Base-by-base conservation (phyloP, 2,797 vertebrate genomes). In the Pangasius djambal region DNA sequence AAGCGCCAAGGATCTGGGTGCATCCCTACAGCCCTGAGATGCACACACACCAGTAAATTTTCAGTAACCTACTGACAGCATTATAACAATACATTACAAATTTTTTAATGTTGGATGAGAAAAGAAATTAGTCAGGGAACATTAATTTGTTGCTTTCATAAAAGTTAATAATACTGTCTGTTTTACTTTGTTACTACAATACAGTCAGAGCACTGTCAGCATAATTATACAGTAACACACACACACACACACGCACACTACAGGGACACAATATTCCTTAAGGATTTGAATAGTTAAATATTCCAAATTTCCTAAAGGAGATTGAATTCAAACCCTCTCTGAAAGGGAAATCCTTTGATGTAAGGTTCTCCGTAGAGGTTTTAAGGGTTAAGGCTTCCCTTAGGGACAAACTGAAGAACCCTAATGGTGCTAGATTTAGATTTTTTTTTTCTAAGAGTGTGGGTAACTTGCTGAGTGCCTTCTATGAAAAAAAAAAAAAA, bases 1-100 rank as follows among this genome's bases (percentile, higher is more conserved):
- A 99, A 99, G 88, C 97, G 96, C 77, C 95, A 79, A 18, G n/a
- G 93, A 3, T 97, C 97, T 0, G 98, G 97, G 90, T 98, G 89
- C 94, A 99, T 94, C 48, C 98, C 98, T 70, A 95, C 92, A 2
- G 96, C 96, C 98, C 98, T 99, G 94, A 83, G 59, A 87, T 16
- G 79, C 48, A 78, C 28, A 92, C 50, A 69, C 48, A 37, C 65
- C 44, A 22, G 40, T 83, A 7, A 83, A 31, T 31, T 69, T 69
- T 34, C 8, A 28, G 37, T 63, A 83, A 83, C 5, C 61, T 50
- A 34, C 77, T 10, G 31, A 12, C 31, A 83, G 37, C 22, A 28
- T 63, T 25, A 22, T 57, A 59, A 12, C 31, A 37, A 37, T n/a
- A 48, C 52, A 8, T 37, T 40, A 40, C 40, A 40, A 2, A 40